Percentiles rank a stretch among this genome's conserved stretches.
These are phyloP conservation scores for Psilopogon haemacephalus DNA, from an alignment of 2,113 vertebrate genomes.

Conservation along the genomic window DNA sequence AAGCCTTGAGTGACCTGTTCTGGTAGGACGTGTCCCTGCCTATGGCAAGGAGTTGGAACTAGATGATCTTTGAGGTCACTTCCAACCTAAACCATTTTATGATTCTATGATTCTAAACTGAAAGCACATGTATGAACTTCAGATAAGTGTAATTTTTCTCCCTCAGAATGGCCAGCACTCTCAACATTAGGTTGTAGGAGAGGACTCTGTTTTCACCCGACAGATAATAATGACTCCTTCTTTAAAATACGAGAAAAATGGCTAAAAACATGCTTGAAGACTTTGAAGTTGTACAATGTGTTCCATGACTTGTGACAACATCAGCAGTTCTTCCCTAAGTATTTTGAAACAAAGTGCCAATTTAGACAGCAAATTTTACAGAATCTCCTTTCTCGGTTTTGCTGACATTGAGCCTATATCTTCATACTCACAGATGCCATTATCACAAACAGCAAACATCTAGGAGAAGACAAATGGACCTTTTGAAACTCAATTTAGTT, in stretches of 20 bases:
- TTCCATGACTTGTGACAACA: neutral
- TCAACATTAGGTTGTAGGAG: neutral
- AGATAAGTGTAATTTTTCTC: neutral
- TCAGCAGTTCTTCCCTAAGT: neutral
- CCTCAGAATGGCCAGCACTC: neutral
- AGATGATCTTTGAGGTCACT: no score
- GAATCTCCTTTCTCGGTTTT: neutral
- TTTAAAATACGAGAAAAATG: conserved; percentile 3
- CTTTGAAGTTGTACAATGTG: neutral
- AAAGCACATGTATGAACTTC: neutral
- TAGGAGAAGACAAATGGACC: neutral
- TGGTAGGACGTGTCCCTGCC: no score
- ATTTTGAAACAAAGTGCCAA: conserved; percentile 18
- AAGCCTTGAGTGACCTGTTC: no score
- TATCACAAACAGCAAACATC: neutral
- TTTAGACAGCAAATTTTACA: neutral
- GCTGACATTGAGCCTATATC: neutral
- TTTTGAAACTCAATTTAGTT: neutral
- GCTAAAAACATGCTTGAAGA: neutral
- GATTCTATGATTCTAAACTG: no score
- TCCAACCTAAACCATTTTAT: no score
- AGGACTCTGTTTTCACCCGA: neutral
- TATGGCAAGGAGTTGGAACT: no score
- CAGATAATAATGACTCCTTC: neutral
- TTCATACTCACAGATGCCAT: neutral